Evolutionary conservation across 2,113 vertebrate genomes (phyloP).

Genomic region (Todiramphus saurophagus): DNA sequence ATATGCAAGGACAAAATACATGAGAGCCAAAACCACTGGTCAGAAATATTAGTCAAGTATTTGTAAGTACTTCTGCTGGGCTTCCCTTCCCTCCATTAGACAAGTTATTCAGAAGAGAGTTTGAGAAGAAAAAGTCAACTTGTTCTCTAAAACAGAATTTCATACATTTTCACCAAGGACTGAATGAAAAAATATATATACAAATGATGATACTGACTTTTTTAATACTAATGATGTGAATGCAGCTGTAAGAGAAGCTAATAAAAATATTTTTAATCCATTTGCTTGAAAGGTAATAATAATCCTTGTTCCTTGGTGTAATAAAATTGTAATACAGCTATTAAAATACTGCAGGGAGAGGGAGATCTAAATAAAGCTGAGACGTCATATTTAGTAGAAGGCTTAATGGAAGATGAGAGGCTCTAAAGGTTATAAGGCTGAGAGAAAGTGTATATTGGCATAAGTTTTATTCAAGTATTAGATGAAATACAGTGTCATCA

Average conservation of each 20-base stretch:
- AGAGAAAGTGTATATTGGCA: not conserved
- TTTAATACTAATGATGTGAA: not conserved
- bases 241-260: not conserved
- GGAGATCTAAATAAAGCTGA: not conserved
- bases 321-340: not conserved
- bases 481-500: constrained; percentile 14
- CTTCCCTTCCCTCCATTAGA: not conserved
- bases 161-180: not conserved
- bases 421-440: not conserved
- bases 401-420: not conserved
- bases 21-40: not conserved
- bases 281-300: constrained; percentile 35
- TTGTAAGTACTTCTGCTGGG: not conserved
- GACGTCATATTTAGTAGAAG: not conserved
- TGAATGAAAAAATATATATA: not conserved
- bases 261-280: constrained; percentile 38
- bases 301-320: not conserved
- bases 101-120: not conserved
- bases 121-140: not conserved
- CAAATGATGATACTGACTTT: not conserved
- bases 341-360: not conserved
- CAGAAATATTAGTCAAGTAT: not conserved
- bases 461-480: constrained; percentile 17
- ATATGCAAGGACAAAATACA: not conserved
- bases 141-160: not conserved